Evolutionary conservation across 2,113 vertebrate genomes (phyloP), one percentile per base, ranked within the genome.

Genomic region (Platanista minor): DNA sequence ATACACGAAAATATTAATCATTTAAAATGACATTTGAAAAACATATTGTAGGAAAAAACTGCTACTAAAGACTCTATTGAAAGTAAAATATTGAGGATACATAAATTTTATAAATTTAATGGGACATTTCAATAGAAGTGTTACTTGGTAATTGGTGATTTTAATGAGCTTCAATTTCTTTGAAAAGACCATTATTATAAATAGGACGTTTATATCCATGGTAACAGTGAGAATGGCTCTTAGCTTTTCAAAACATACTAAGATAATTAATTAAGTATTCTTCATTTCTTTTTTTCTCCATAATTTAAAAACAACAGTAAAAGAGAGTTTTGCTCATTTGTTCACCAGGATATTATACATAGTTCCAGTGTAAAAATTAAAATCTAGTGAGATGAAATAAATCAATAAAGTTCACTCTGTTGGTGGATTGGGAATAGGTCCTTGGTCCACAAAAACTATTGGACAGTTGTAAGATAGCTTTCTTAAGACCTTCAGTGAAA

Each of bases 11-110:
- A 96, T 85, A 95, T 86, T 83, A 94, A 96, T 96, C 29, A 84
- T 91, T 95, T 96, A 8, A 85, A 96, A 90, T 96, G 85, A 83
- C 93, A 97, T 93, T 97, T 97, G 67, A 97, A 97, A 96, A 97
- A 81, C 85, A 92, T 69, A 86, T 96, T 97, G 93, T 90, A 77
- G 39, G 80, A 52, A 52, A 89, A 96, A 96, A 62, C 52, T 72
- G n/a, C 95, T 93, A 86, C 78, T 81, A 74, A 97, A 93, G 57
- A 93, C 72, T 84, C 71, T 75, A 94, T 41, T 96, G 69, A 94
- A 94, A 93, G 31, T 88, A 43, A 92, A 97, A 89, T 96, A 71
- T 83, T 95, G 75, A 91, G 74, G 20, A 49, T 87, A 72, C 36
- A 71, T 90, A 59, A 69, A 89, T 93, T 75, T 96, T 74, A 69